phyloP scores from a whole-genome alignment of 2,797 vertebrate genomes.

The Argentina silus region DNA sequence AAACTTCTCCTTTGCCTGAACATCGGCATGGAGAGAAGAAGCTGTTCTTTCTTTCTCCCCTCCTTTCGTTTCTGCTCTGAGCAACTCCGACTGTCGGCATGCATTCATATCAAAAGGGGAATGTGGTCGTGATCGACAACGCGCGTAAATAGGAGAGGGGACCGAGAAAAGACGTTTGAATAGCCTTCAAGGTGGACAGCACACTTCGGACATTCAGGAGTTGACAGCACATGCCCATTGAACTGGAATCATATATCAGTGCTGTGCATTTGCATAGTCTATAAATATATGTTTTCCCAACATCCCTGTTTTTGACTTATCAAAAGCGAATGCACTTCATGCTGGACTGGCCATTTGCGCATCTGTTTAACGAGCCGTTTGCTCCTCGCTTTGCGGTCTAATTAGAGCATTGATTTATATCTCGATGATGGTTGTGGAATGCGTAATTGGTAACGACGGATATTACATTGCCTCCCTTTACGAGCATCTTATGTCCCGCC shows the following conservation, averaged over 20 bases:
- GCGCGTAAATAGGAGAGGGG: conserved; percentile 19
- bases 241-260: too few species aligned
- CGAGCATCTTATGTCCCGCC: background rate
- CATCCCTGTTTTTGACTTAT: background rate
- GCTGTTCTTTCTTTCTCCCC: background rate
- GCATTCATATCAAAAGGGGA: conserved; percentile 30
- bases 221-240: too few species aligned
- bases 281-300: background rate
- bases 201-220: too few species aligned
- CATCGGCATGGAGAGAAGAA: conserved; percentile 30
- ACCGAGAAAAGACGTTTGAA: conserved; percentile 9
- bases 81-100: conserved; percentile 32
- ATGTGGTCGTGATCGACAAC: conserved; percentile 31
- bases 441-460: background rate
- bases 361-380: conserved; percentile 23
- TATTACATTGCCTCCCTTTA: background rate
- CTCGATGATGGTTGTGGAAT: conserved; percentile 6
- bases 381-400: conserved; percentile 15
- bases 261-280: background rate
- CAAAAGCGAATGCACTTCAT: conserved; percentile 7
- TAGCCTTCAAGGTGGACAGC: too few species aligned
- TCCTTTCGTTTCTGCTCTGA: conserved; percentile 7
- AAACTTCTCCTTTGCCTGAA: background rate
- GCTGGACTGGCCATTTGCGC: conserved; percentile 6
- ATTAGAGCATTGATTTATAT: conserved; percentile 32